Evolutionary conservation across 2,797 vertebrate genomes (phyloP).

Genomic region (Delichon dasypus): DNA sequence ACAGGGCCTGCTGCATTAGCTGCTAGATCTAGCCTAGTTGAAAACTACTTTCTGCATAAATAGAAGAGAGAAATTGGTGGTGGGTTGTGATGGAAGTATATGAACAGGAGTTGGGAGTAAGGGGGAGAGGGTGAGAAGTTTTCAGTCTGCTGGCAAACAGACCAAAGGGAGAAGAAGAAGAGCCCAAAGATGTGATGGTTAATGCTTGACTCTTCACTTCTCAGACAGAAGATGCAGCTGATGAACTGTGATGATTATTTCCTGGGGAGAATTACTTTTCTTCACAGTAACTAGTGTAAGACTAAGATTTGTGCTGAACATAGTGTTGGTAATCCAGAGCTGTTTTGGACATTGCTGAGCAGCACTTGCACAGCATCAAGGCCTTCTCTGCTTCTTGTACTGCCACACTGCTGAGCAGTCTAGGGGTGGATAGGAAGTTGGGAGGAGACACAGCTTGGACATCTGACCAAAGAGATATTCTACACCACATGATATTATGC

Average conservation of each 20-base stretch:
- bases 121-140: neutral
- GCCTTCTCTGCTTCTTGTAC: neutral
- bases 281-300: neutral
- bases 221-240: neutral
- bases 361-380: neutral
- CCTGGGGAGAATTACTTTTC: neutral
- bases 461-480: too few relatives aligned
- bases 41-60: neutral
- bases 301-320: neutral
- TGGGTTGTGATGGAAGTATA: neutral
- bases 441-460: neutral
- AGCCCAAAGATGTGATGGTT: neutral
- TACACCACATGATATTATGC: neutral
- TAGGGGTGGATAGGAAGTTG: neutral
- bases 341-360: neutral
- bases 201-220: neutral
- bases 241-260: neutral
- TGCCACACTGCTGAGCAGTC: neutral
- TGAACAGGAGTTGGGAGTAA: neutral
- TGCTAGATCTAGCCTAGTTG: neutral
- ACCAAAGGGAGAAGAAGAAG: neutral
- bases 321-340: neutral
- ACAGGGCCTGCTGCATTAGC: neutral
- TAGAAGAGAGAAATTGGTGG: neutral
- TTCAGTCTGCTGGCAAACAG: neutral